phyloP scores from a whole-genome alignment of 2,113 vertebrate species.

The Pelmatolapia mariae region DNA sequence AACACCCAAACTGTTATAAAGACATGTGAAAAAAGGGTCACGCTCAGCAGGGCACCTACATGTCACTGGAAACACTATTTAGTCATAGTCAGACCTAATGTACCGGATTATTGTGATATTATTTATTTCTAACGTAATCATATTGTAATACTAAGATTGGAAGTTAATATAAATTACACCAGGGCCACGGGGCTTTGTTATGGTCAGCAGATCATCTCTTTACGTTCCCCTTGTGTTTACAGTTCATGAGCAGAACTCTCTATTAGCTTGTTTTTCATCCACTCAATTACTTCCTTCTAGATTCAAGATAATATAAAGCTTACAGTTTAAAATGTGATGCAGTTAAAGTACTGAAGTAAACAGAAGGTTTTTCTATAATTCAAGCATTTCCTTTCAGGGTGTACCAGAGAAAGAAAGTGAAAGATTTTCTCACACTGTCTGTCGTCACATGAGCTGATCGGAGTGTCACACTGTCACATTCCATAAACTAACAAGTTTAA shows the following conservation, averaged over 20 bases:
- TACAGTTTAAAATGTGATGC: neutral
- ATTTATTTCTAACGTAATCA: neutral
- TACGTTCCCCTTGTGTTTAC: neutral
- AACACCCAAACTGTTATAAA: neutral
- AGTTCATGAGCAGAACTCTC: neutral
- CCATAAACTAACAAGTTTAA: conserved; percentile 20
- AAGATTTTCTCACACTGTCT: conserved; percentile 10
- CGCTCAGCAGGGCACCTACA: neutral
- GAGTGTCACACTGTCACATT: conserved; percentile 44
- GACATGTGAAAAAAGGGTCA: neutral
- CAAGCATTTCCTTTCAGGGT: neutral
- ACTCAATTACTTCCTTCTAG: neutral
- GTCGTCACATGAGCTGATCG: conserved; percentile 32
- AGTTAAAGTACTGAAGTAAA: neutral
- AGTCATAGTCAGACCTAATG: neutral
- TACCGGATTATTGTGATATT: neutral
- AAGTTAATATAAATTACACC: neutral
- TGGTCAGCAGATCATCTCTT: neutral
- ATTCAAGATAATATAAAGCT: neutral
- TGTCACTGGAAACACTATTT: neutral
- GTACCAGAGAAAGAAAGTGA: neutral
- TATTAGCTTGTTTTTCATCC: neutral
- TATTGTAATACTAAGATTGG: neutral
- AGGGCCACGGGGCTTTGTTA: neutral
- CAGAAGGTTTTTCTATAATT: neutral